These are phyloP conservation scores for Pogonomyrmex barbatus DNA, from an alignment of 1,140 invertebrate genomes.

Conservation along the genomic window DNA sequence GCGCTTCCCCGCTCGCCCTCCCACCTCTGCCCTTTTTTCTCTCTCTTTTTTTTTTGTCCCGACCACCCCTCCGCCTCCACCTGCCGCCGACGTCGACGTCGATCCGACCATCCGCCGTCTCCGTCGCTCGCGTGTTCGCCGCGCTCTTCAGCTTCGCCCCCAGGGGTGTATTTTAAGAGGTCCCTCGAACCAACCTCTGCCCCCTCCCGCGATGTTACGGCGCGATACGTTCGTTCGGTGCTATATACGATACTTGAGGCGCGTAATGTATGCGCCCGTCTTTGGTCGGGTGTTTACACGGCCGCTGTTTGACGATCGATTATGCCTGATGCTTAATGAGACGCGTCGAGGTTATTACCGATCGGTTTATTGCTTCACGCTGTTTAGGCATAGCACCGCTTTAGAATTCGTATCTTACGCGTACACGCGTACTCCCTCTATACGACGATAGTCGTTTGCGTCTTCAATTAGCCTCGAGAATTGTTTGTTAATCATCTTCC, in stretches of 20 bases:
- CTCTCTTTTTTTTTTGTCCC: slow-evolving; percentile 65
- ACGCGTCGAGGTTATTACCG: slow-evolving; percentile 71
- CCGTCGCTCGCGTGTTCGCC: slow-evolving; percentile 35
- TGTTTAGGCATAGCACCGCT: slow-evolving; percentile 24
- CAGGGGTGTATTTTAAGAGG: slow-evolving; percentile 82
- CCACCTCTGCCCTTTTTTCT: background rate
- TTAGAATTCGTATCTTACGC: background rate
- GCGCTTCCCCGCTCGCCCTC: background rate
- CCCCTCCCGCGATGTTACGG: slow-evolving; percentile 51
- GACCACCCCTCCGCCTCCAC: slow-evolving; percentile 38
- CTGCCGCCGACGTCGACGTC: slow-evolving; percentile 61
- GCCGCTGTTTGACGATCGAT: slow-evolving; percentile 69
- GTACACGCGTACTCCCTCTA: background rate
- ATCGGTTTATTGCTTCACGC: slow-evolving; percentile 66
- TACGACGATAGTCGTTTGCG: background rate
- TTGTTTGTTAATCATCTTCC: background rate
- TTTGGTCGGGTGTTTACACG: slow-evolving; percentile 74
- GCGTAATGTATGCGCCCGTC: slow-evolving; percentile 75
- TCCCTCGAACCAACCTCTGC: slow-evolving; percentile 70
- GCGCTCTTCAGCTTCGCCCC: slow-evolving; percentile 65
- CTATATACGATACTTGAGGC: slow-evolving; percentile 71
- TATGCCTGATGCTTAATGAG: slow-evolving; percentile 70
- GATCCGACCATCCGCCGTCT: slow-evolving; percentile 50
- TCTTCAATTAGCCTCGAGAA: slow-evolving; percentile 15
- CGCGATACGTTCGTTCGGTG: slow-evolving; percentile 60